Conservation (phyloP, 2,113 vertebrate genomes). For the Sakesphorus luctuosus region DNA sequence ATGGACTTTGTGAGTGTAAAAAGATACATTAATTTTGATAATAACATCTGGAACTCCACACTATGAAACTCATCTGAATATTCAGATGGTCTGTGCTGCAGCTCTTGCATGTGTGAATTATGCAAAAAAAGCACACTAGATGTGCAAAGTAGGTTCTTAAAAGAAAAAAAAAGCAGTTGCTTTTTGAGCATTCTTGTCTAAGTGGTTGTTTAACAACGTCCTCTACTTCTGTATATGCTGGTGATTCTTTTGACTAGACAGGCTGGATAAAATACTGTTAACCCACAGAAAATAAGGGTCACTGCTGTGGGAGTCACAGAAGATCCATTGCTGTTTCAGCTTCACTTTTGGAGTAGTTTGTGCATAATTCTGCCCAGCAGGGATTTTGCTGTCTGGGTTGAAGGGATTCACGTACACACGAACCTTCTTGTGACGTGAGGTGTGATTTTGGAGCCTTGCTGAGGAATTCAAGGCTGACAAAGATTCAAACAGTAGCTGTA, state of each 20-base stretch:
- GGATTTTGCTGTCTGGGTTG: background rate
- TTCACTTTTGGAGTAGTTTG: background rate
- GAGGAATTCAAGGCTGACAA: background rate
- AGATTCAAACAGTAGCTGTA: background rate
- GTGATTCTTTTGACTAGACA: background rate
- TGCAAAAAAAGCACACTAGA: background rate
- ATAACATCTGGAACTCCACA: background rate
- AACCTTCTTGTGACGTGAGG: background rate
- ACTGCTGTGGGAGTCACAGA: background rate
- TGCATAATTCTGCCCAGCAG: background rate
- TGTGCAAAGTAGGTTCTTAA: background rate
- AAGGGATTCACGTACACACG: background rate
- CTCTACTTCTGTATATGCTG: background rate
- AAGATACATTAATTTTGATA: background rate
- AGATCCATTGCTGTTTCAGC: background rate
- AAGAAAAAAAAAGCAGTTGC: background rate
- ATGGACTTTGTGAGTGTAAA: background rate
- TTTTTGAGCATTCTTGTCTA: background rate
- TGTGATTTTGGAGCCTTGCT: background rate
- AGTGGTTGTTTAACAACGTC: background rate
- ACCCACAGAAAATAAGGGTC: background rate
- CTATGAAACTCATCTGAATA: background rate
- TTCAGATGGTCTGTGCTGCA: background rate
- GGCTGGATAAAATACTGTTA: background rate
- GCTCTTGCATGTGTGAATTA: conserved; percentile 10